phyloP scores from a whole-genome alignment of 1,140 invertebrate genomes.

The Anadara kagoshimensis region DNA sequence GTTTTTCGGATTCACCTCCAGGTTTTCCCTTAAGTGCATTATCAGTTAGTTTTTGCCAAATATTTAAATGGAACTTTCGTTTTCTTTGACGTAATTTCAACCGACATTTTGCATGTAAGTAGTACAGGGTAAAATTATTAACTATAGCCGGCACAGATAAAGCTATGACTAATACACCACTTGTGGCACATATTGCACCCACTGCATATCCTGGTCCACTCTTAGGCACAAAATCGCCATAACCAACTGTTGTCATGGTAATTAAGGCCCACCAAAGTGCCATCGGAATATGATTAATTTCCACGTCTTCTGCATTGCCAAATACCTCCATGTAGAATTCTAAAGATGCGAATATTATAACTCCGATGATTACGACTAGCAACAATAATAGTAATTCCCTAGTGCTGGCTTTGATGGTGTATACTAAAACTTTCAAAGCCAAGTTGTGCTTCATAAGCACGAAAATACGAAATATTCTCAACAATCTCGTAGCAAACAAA shows the following conservation, averaged over 20 bases:
- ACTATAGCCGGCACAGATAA: conserved; percentile 67
- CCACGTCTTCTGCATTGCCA: conserved; percentile 47
- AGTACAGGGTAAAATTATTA: conserved; percentile 67
- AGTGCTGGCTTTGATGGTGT: conserved; percentile 57
- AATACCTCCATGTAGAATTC: conserved; percentile 59
- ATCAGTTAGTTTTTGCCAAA: conserved; percentile 32
- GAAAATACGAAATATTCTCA: conserved; percentile 58
- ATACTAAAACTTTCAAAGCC: conserved; percentile 59
- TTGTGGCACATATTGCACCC: conserved; percentile 62
- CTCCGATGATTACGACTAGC: conserved; percentile 55
- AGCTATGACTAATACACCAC: conserved; percentile 64
- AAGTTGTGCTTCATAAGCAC: conserved; percentile 58
- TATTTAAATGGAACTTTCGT: conserved; percentile 39
- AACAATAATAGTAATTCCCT: conserved; percentile 60
- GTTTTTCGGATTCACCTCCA: conserved; percentile 6
- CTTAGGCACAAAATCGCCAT: conserved; percentile 62
- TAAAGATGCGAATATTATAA: conserved; percentile 59
- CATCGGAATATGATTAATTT: conserved; percentile 50
- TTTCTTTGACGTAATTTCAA: conserved; percentile 50
- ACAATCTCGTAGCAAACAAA: conserved; percentile 49
- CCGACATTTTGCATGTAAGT: conserved; percentile 57
- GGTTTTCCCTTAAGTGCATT: conserved; percentile 6
- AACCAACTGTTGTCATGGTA: conserved; percentile 70
- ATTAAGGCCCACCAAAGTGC: conserved; percentile 68
- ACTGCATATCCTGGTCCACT: conserved; percentile 58